Evolutionary conservation across 2,113 vertebrate species (phyloP).

Genomic region (Nettapus auritus): DNA sequence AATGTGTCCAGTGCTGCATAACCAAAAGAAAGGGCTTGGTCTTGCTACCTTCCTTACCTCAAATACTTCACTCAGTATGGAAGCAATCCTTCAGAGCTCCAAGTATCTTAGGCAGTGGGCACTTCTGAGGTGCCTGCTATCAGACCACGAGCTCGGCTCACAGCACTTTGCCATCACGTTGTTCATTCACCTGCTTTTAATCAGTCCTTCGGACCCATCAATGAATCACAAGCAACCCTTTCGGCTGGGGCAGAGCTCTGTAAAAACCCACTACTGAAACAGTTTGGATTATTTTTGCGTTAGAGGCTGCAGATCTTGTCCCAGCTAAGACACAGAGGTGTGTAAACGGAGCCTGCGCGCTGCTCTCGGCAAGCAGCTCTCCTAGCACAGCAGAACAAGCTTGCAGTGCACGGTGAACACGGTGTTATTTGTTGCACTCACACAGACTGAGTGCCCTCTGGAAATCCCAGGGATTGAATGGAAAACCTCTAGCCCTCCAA

Average conservation of each 20-base stretch:
- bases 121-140: rapidly evolving
- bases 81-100: not conserved
- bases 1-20: rapidly evolving
- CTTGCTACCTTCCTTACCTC: not conserved
- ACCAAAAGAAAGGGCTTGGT: rapidly evolving
- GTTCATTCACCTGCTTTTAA: not conserved
- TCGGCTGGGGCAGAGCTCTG: not conserved
- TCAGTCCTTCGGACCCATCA: rapidly evolving
- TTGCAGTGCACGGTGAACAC: rapidly evolving
- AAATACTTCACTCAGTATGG: rapidly evolving
- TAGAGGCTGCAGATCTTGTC: too few species aligned
- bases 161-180: rapidly evolving
- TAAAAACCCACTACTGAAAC: rapidly evolving
- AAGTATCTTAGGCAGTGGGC: rapidly evolving
- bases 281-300: too few species aligned
- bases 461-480: not conserved
- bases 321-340: rapidly evolving
- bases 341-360: rapidly evolving
- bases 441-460: not conserved
- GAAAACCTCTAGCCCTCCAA: not conserved
- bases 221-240: too few species aligned
- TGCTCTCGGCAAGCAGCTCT: rapidly evolving
- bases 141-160: rapidly evolving
- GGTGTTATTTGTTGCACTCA: too few species aligned
- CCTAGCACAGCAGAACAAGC: not conserved